These are phyloP conservation scores for Drosophila micromelanica DNA, from an alignment of 1,140 invertebrate genomes.

Conservation along the genomic window DNA sequence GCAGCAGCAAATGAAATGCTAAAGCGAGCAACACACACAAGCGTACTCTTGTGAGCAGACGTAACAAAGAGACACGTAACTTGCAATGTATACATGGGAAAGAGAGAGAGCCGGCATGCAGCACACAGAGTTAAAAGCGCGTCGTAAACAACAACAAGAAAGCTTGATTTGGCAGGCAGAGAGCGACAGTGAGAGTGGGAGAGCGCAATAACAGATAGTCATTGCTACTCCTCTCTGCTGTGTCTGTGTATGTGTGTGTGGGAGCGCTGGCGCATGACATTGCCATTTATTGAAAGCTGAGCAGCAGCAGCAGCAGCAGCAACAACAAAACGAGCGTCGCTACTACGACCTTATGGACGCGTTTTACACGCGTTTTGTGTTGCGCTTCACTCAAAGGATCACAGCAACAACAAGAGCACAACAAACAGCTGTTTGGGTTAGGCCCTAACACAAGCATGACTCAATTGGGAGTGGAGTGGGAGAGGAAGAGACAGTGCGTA, in stretches of 20 bases:
- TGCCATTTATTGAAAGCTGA: conserved; percentile 79
- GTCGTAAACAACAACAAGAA: conserved; percentile 62
- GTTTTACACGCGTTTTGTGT: conserved; percentile 35
- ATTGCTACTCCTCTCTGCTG: conserved; percentile 3
- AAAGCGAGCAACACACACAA: conserved; percentile 37
- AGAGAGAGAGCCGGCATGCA: conserved; percentile 59
- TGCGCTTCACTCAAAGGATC: conserved; percentile 44
- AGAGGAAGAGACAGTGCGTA: not conserved
- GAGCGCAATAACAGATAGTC: conserved; percentile 7
- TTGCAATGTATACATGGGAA: conserved; percentile 24
- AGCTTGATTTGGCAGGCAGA: conserved; percentile 32
- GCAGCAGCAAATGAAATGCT: conserved; percentile 70
- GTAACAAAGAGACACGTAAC: conserved; percentile 47
- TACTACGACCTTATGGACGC: conserved; percentile 28
- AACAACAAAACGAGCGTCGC: conserved; percentile 13
- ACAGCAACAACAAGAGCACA: conserved; percentile 50
- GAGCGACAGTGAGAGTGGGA: conserved; percentile 7
- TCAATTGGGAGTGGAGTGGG: conserved; percentile 16
- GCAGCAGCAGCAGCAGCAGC: conserved; percentile 33
- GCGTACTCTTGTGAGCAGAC: not conserved
- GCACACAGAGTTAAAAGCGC: conserved; percentile 58
- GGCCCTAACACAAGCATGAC: conserved; percentile 36
- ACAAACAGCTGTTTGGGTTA: conserved; percentile 78
- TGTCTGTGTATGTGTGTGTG: conserved; percentile 15
- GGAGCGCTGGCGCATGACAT: conserved; percentile 75